Evolutionary conservation across 2,888 invertebrate genomes (phyloP), one percentile per base, ranked within the genome.

Genomic region (Microplitis manilae): DNA sequence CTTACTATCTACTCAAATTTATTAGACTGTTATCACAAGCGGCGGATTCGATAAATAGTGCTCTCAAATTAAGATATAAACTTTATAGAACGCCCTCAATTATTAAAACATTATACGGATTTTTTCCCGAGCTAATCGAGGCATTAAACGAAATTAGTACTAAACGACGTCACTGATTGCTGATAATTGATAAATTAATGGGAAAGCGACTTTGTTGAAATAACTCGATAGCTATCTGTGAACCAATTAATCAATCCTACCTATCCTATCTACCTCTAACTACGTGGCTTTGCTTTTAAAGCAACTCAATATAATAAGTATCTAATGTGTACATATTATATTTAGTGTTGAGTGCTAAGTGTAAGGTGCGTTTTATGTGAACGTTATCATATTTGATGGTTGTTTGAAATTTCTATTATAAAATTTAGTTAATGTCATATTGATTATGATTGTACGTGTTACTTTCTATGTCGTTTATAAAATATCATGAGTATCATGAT

Each of bases 401-500:
- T 50, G 50, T 13, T 62, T 62, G 17, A 62, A 20, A 62, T 62
- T 62, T 62, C 62, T 62, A 20, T 62, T 62, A 62, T 20, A 65
- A 40, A 40, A 59, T 41, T 67, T 72, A 38, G 60, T 67, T 64
- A 76, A 68, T 67, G 15, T n/a, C 15, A 76, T 76, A 17, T 41
- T 62, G 64, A 71, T 73, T 62, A 72, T 40, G 68, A 78, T 71
- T 73, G 72, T 68, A 68, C 68, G 50, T 68, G 61, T 59, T 68
- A 80, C 78, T 77, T 77, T 77, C 77, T 77, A 77, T 59, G 50
- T 50, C 50, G 50, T 50, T 50, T 50, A 50, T 50, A 50, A 50
- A 50, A 50, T 50, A 50, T 50, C 50, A 50, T 50, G 50, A 50
- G 50, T 50, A 50, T 50, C 50, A 50, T 50, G 50, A 50, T 50